A percentile compares a stretch with the other conserved stretches of the same genome.
phyloP scores from a whole-genome alignment of 2,113 vertebrate genomes.

The Poeciliopsis prolifica region DNA sequence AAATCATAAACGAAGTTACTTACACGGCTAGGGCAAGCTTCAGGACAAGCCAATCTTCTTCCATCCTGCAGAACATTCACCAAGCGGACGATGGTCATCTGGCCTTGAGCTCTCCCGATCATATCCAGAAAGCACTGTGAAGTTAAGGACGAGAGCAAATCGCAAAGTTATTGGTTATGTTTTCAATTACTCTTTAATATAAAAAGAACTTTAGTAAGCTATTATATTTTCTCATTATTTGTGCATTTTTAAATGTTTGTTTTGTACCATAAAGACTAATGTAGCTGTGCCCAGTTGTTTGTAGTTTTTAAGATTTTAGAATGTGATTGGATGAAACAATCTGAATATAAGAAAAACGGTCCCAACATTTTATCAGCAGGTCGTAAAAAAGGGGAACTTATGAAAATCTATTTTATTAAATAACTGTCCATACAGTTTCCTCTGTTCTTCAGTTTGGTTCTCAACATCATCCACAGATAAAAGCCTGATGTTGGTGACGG shows the following conservation, averaged over 20 bases:
- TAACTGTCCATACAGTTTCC: not conserved
- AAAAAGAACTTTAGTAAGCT: too few species aligned
- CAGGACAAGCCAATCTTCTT: constrained; percentile 85
- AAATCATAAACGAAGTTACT: constrained; percentile 12
- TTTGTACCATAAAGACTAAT: too few species aligned
- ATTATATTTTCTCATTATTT: too few species aligned
- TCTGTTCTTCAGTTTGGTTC: not conserved
- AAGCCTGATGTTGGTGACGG: constrained; percentile 6
- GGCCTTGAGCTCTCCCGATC: constrained; percentile 91
- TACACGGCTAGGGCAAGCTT: constrained; percentile 86
- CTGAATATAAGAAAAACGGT: not conserved
- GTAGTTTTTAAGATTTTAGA: too few species aligned
- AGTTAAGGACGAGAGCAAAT: not conserved
- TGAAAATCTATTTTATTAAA: not conserved
- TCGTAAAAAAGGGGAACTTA: not conserved
- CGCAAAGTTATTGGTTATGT: not conserved
- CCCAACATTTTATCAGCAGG: not conserved
- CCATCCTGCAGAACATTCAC: constrained; percentile 86
- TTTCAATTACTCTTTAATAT: too few species aligned
- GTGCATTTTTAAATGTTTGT: too few species aligned
- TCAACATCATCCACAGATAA: not conserved
- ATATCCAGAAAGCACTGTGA: constrained; percentile 89
- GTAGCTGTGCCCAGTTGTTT: too few species aligned
- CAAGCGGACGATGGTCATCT: constrained; percentile 93
- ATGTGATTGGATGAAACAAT: too few species aligned